Evolutionary conservation across 1,140 invertebrate species (phyloP), one percentile per base, ranked within the genome.

Genomic region (Steinernema feltiae): DNA sequence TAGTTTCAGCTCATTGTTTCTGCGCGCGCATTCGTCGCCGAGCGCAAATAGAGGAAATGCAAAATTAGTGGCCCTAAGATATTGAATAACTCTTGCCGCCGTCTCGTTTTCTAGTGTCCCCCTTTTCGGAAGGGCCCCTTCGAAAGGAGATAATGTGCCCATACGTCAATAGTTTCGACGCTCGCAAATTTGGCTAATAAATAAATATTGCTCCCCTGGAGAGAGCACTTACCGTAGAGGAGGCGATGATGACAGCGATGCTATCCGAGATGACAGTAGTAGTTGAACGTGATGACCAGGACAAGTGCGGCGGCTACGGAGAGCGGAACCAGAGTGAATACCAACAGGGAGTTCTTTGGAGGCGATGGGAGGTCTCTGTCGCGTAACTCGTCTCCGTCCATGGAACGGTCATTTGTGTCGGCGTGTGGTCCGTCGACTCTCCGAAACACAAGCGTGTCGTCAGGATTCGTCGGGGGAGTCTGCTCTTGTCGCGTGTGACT

Each of bases 401-500:
- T 63, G 12, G 15, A 21, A 15, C 24, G 53, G 12, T 63, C 53
- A 27, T 63, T 63, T 21, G 53, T 3, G 24, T 15, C 53, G n/a
- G n/a, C n/a, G 53, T 63, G 53, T n/a, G 53, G 53, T 7, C 53
- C 53, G 53, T 63, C 53, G 15, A 63, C 53, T 3, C 53, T 15
- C 15, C 53, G 53, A 21, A 63, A 63, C 15, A 63, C 53, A 3
- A 63, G 53, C 53, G 53, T 27, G 53, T 63, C 53, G 24, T 63
- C 53, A 3, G 53, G 15, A 27, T 63, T 63, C 53, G 18, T 18
- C 18, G 53, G 24, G 12, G 53, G 53, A 21, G 12, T 63, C 53
- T 63, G 53, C 24, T 63, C 53, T 3, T 63, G 53, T 15, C 53
- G 53, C 7, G 78, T 79, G 70, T 80, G 78, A 24, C 71, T 70